A percentile compares a stretch with the other conserved stretches of the same genome.
These are phyloP conservation scores for Parnassius apollo DNA, from an alignment of 2,888 invertebrate species.

Conservation along the genomic window DNA sequence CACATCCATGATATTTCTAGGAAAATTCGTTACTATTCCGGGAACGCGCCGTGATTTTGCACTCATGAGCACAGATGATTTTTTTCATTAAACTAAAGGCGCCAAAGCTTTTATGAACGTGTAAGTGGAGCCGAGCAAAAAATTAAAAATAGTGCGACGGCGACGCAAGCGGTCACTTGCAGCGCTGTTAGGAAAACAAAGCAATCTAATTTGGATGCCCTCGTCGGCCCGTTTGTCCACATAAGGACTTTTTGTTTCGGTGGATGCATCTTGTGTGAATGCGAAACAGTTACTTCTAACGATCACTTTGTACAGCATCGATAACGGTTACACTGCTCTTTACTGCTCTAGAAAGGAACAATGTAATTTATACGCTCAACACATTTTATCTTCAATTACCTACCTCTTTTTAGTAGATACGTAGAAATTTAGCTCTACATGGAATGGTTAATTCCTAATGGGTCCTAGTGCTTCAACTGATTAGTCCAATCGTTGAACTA, in stretches of 20 bases:
- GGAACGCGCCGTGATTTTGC: slow-evolving; percentile 62
- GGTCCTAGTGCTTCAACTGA: too few relatives aligned
- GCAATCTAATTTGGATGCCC: slow-evolving; percentile 55
- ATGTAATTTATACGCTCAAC: background rate
- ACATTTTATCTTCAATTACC: slow-evolving; percentile 12
- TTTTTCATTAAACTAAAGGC: slow-evolving; percentile 60
- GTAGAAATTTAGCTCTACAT: slow-evolving; percentile 8
- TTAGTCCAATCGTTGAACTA: too few relatives aligned
- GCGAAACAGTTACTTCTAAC: slow-evolving; percentile 46
- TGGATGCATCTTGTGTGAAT: slow-evolving; percentile 39
- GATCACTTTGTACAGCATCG: slow-evolving; percentile 31
- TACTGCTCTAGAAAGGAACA: background rate
- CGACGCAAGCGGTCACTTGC: slow-evolving; percentile 54
- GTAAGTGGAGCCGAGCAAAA: slow-evolving; percentile 51
- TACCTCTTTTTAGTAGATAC: slow-evolving; percentile 14
- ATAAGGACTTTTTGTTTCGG: slow-evolving; percentile 39
- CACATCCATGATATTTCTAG: slow-evolving; percentile 41
- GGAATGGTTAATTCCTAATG: too few relatives aligned
- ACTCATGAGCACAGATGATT: slow-evolving; percentile 54
- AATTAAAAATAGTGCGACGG: slow-evolving; percentile 50
- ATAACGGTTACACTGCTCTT: slow-evolving; percentile 28
- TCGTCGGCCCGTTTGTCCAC: slow-evolving; percentile 41
- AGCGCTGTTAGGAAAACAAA: slow-evolving; percentile 64
- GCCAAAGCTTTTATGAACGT: slow-evolving; percentile 72
- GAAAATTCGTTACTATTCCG: slow-evolving; percentile 59